Evolutionary conservation across 2,888 invertebrate species (phyloP).

Genomic region (Agelastica alni): DNA sequence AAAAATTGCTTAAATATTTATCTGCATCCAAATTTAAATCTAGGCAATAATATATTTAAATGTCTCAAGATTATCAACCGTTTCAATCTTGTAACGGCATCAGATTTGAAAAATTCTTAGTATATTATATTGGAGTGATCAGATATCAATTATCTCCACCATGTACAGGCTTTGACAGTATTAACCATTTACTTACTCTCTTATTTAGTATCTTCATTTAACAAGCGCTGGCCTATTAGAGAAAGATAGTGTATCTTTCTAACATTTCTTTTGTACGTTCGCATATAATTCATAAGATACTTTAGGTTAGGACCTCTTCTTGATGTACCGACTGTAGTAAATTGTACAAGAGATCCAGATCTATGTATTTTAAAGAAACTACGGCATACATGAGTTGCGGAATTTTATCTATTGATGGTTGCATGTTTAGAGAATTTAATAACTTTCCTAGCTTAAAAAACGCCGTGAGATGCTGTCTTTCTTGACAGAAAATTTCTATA

Average conservation of each 20-base stretch:
- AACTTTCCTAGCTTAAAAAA: slow-evolving; percentile 40
- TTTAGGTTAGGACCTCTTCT: slow-evolving; percentile 16
- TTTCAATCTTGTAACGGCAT: slow-evolving; percentile 35
- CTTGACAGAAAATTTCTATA: slow-evolving; percentile 40
- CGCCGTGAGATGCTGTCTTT: slow-evolving; percentile 44
- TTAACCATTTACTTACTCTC: slow-evolving; percentile 30
- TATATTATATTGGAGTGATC: slow-evolving; percentile 33
- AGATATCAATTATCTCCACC: slow-evolving; percentile 44
- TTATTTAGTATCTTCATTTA: slow-evolving; percentile 26
- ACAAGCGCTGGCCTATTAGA: too few relatives aligned
- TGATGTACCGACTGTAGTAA: slow-evolving; percentile 17
- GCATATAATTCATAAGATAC: slow-evolving; percentile 37
- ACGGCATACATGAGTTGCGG: slow-evolving; percentile 50
- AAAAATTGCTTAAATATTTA: slow-evolving; percentile 29
- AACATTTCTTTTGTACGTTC: slow-evolving; percentile 42
- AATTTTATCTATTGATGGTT: slow-evolving; percentile 2
- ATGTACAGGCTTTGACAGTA: slow-evolving; percentile 39
- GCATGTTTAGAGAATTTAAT: slow-evolving; percentile 28
- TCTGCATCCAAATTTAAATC: slow-evolving; percentile 55
- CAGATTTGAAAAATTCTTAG: slow-evolving; percentile 42
- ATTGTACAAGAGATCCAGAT: slow-evolving; percentile 22
- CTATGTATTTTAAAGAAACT: slow-evolving; percentile 44
- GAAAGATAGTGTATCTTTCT: slow-evolving; percentile 42
- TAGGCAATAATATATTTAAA: slow-evolving; percentile 56
- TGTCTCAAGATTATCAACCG: slow-evolving; percentile 39